phyloP scores from a whole-genome alignment of 2,888 invertebrate genomes.

The Tinea pellionella region DNA sequence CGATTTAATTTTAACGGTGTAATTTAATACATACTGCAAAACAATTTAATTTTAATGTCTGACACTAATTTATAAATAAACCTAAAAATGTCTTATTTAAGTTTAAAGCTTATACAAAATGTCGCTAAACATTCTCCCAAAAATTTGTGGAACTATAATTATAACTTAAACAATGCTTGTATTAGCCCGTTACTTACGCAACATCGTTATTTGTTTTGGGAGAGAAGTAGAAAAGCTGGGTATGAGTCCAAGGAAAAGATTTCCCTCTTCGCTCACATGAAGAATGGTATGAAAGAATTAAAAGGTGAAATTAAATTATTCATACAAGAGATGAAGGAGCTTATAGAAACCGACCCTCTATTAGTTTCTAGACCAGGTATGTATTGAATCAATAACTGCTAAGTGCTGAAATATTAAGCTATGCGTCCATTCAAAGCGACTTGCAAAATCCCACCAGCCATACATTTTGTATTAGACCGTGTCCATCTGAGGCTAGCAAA shows the following conservation, averaged over 20 bases:
- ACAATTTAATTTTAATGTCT: too few species aligned
- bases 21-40: too few species aligned
- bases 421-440: too few species aligned
- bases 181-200: background rate
- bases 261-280: slow-evolving; percentile 64
- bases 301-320: slow-evolving; percentile 75
- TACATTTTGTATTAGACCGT: too few species aligned
- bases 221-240: slow-evolving; percentile 71
- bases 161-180: background rate
- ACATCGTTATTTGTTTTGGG: slow-evolving; percentile 54
- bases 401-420: too few species aligned
- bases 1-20: too few species aligned
- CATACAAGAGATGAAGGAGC: slow-evolving; percentile 75
- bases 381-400: slow-evolving; percentile 10
- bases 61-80: background rate
- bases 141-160: background rate
- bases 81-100: background rate
- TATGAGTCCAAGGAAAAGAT: slow-evolving; percentile 55
- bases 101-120: background rate
- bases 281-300: slow-evolving; percentile 74
- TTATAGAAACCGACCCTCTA: slow-evolving; percentile 72
- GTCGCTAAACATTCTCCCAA: background rate
- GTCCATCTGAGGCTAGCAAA: too few species aligned
- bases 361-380: slow-evolving; percentile 65
- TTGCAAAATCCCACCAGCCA: too few species aligned